Base-by-base conservation (phyloP, 2,888 invertebrate genomes). In the Thecocarcelia acutangulata region DNA sequence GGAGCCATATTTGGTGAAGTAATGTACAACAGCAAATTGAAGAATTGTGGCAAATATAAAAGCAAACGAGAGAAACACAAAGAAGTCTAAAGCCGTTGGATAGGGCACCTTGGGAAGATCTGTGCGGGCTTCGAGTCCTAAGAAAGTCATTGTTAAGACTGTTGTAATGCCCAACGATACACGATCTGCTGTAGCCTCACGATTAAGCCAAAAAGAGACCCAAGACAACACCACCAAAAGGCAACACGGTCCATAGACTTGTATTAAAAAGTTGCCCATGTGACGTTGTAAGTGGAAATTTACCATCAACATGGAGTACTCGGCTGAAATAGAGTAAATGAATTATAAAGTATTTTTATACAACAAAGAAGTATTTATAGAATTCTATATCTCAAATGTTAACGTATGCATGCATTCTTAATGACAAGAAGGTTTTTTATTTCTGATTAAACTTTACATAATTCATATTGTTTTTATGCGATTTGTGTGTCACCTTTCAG, bases 181-280 rank as follows among this genome's bases (percentile, higher is more conserved):
- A 81, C 96, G 92, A 89, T 96, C 96, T 0, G 96, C 95, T 0
- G 90, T 96, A 0, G 96, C 96, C 90, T 97, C 96, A 72, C 96
- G 91, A 90, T 96, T 96, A 48, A 96, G 92, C 96, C 96, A 96
- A 87, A 95, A 95, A 2, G 96, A 96, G 1, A 97, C 96, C 96
- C 96, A 96, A 0, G 96, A 96, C 4, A 96, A 92, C n/a, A 96
- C 94, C 3, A 96, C 96, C 15, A 96, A 92, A 59, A 96, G 92
- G 52, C 95, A 94, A 87, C 96, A 96, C 0, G 96, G 96, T 0
- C 96, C 94, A 88, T 96, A 97, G 11, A 96, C 96, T 91, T 97
- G 96, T 85, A 96, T 95, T 50, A 96, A 92, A 88, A 96, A 96
- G 90, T 95, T 96, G n/a, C 96, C 96, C 93, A 95, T 95, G 89